phyloP scores from a whole-genome alignment of 2,888 invertebrate species.

The Uropetala carovei region DNA sequence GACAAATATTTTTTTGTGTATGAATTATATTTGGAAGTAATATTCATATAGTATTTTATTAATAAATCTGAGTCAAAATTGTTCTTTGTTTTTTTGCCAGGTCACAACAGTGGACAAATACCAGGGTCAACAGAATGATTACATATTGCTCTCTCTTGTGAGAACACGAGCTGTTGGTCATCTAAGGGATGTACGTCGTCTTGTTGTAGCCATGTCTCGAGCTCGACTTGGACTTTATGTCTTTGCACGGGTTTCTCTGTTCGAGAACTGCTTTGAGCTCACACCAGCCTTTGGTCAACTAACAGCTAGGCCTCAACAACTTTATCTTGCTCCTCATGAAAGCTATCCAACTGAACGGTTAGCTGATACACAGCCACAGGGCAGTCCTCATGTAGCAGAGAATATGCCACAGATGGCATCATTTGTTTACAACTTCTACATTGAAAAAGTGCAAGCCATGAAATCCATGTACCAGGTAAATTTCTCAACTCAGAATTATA shows the following conservation, averaged over 20 bases:
- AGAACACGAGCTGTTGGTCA: constrained; percentile 98
- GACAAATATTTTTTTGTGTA: too few relatives aligned
- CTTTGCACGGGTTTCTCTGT: constrained; percentile 94
- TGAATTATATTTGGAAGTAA: neutral
- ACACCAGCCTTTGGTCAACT: constrained; percentile 97
- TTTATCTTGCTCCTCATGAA: constrained; percentile 89
- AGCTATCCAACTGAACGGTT: constrained; percentile 84
- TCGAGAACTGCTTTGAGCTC: constrained; percentile 97
- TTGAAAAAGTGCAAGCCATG: constrained; percentile 83
- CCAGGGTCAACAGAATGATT: constrained; percentile 99
- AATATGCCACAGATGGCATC: constrained; percentile 97
- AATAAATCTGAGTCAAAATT: neutral
- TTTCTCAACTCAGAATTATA: constrained; percentile 26
- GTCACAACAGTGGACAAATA: constrained; percentile 99
- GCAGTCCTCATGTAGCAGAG: constrained; percentile 79
- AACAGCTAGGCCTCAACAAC: constrained; percentile 86
- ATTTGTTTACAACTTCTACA: constrained; percentile 95
- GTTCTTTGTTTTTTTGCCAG: constrained; percentile 72
- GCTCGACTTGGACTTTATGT: constrained; percentile 97
- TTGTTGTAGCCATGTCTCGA: constrained; percentile 98
- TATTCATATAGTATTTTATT: neutral
- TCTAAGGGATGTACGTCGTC: constrained; percentile 94
- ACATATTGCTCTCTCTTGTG: constrained; percentile 96
- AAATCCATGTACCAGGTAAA: constrained; percentile 77
- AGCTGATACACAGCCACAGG: constrained; percentile 74